Evolutionary conservation across 2,888 invertebrate species (phyloP).

Genomic region (Hyppa rectilinea): DNA sequence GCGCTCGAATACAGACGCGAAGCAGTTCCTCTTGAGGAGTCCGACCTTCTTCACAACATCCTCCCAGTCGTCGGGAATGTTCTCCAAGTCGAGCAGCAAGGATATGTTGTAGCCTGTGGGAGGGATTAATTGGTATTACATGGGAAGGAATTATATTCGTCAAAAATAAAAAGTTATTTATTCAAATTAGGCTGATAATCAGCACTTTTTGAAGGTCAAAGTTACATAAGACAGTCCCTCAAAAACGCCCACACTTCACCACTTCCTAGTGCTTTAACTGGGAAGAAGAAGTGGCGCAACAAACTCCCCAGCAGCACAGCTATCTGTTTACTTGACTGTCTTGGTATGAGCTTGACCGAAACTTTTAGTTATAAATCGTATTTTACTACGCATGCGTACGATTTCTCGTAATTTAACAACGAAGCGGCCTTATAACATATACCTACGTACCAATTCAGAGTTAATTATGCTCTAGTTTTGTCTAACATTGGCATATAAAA

Average conservation of each 20-base stretch:
- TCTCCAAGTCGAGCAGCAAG: conserved; percentile 97
- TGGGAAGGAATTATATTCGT: neutral
- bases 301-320: no score
- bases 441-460: neutral
- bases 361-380: neutral
- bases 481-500: neutral
- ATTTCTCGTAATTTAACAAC: neutral
- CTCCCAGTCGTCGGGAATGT: conserved; percentile 97
- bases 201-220: no score
- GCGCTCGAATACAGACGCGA: conserved; percentile 99
- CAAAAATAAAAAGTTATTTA: no score
- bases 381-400: no score
- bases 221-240: no score
- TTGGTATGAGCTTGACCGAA: neutral
- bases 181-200: no score
- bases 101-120: conserved; percentile 98
- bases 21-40: conserved; percentile 99
- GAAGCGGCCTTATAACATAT: neutral
- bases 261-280: no score
- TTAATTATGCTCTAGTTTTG: neutral
- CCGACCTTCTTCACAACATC: conserved; percentile 97
- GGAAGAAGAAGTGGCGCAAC: no score
- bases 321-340: no score
- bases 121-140: neutral
- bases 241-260: no score